These are phyloP conservation scores for Monoplex corrugatus DNA, from an alignment of 2,888 invertebrate species.

Conservation along the genomic window DNA sequence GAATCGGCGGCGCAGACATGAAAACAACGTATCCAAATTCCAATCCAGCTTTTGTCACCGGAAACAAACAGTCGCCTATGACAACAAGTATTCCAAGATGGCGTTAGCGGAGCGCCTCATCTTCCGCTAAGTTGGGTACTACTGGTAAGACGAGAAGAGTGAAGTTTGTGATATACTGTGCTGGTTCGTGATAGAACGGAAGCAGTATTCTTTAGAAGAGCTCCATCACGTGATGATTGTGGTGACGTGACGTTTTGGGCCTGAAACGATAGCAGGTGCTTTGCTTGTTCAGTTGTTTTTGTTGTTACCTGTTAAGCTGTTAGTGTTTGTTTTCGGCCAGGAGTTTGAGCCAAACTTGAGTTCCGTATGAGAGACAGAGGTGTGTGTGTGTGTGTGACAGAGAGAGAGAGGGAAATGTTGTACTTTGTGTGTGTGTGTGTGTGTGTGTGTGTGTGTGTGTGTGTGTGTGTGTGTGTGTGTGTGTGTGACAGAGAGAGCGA, in stretches of 20 bases:
- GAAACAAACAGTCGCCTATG: conserved; percentile 37
- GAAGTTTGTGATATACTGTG: neutral
- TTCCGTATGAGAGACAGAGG: neutral
- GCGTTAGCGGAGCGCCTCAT: neutral
- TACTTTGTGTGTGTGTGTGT: neutral
- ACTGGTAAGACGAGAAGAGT: neutral
- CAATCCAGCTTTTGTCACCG: conserved; percentile 7
- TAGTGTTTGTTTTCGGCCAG: neutral
- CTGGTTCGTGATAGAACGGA: neutral
- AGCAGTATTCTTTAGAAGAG: neutral
- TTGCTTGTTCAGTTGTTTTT: neutral
- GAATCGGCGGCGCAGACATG: too few relatives aligned
- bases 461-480: neutral
- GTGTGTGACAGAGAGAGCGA: neutral
- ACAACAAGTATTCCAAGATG: conserved; percentile 39
- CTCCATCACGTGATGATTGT: neutral
- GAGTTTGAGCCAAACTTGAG: too few relatives aligned
- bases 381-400: neutral
- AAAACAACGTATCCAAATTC: too few relatives aligned
- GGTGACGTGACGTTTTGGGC: neutral
- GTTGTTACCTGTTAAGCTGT: neutral
- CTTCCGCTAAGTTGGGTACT: too few relatives aligned
- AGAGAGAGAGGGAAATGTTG: neutral
- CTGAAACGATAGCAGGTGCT: neutral
- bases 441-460: neutral